These are phyloP conservation scores for Clupea harengus DNA, from an alignment of 2,113 vertebrate species.

Conservation along the genomic window DNA sequence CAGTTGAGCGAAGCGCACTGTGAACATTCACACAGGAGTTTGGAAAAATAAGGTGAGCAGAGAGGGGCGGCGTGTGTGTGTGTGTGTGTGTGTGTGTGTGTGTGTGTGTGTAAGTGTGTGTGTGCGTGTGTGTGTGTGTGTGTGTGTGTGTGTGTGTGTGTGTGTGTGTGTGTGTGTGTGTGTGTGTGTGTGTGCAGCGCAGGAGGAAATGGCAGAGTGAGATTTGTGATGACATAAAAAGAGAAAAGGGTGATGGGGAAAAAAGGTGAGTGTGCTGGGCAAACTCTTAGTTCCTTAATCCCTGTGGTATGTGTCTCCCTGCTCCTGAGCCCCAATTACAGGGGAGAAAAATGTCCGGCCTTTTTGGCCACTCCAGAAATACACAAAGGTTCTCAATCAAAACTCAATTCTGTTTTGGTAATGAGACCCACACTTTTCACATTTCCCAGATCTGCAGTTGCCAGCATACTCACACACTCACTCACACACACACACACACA, in stretches of 20 bases:
- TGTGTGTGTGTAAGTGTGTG: background rate
- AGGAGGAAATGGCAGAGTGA: conserved; percentile 50
- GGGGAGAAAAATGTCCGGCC: conserved; percentile 63
- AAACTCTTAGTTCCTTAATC: conserved; percentile 70
- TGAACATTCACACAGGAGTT: background rate
- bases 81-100: background rate
- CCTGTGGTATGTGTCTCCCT: conserved; percentile 56
- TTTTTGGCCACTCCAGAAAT: conserved; percentile 66
- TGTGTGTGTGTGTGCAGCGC: conserved; percentile 3
- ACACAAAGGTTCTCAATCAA: conserved; percentile 71
- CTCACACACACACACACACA: conserved; percentile 69
- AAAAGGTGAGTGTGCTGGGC: conserved; percentile 58
- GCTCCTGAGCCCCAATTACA: conserved; percentile 72
- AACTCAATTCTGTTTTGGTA: conserved; percentile 75
- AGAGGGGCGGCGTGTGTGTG: background rate
- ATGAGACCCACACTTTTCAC: conserved; percentile 72
- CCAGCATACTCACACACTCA: conserved; percentile 47
- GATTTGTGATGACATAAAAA: conserved; percentile 54
- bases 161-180: background rate
- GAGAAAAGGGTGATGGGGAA: conserved; percentile 20
- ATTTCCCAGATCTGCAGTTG: conserved; percentile 53
- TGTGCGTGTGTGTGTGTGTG: background rate
- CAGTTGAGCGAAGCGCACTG: background rate
- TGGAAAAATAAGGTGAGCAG: background rate
- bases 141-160: background rate